Conservation (phyloP, 2,113 vertebrate species). For the Cheirogaleus medius region DNA sequence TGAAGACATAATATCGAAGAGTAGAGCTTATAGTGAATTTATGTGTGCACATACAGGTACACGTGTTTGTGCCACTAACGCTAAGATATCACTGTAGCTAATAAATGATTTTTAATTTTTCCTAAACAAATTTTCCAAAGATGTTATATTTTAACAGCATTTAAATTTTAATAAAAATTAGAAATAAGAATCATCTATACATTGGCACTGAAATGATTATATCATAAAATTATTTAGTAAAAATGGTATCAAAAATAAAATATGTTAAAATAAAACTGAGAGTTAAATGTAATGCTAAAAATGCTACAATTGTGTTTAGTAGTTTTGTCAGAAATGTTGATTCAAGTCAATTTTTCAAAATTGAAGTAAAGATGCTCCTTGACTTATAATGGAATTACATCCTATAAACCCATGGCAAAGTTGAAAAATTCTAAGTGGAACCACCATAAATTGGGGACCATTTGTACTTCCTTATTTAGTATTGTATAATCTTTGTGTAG, state of each 20-base stretch:
- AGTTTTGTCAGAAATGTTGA: constrained; percentile 25
- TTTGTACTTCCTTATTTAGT: neutral
- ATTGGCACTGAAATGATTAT: constrained; percentile 60
- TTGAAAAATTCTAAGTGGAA: neutral
- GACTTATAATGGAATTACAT: too few species aligned
- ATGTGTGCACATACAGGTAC: neutral
- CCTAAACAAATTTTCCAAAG: constrained; percentile 53
- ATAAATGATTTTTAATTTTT: constrained; percentile 62
- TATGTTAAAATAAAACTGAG: constrained; percentile 51
- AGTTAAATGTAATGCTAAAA: neutral
- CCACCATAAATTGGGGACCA: neutral
- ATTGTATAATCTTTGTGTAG: neutral
- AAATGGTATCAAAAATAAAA: constrained; percentile 67
- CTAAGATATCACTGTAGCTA: neutral
- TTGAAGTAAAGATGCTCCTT: neutral
- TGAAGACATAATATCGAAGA: neutral
- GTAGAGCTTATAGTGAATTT: neutral
- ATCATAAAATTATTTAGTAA: constrained; percentile 57
- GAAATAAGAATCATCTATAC: neutral
- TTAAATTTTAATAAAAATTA: constrained; percentile 62
- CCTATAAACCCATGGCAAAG: neutral
- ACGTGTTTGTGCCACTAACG: neutral
- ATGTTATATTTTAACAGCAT: constrained; percentile 62
- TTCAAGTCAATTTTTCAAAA: neutral
- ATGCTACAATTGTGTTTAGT: neutral